These are phyloP conservation scores for Dryoscopus gambensis DNA, from an alignment of 2,113 vertebrate species.

Conservation along the genomic window DNA sequence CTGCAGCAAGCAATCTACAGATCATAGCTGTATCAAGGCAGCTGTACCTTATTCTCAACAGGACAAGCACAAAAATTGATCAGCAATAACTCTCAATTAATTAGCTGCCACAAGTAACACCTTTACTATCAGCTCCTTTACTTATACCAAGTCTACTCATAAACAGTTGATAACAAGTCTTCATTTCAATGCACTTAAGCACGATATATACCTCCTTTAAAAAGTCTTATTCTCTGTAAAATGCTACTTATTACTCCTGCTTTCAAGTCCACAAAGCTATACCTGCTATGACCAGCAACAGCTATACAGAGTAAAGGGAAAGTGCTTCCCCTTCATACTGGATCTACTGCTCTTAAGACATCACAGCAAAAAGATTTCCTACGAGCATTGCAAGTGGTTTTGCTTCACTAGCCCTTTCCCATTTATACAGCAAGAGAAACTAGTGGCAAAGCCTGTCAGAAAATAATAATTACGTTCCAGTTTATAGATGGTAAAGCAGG, in stretches of 20 bases:
- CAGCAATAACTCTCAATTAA: background rate
- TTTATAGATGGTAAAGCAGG: background rate
- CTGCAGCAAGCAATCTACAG: background rate
- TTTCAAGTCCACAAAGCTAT: background rate
- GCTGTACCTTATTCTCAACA: background rate
- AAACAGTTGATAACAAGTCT: background rate
- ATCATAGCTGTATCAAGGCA: background rate
- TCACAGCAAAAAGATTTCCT: background rate
- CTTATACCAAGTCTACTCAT: background rate
- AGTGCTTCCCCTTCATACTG: background rate
- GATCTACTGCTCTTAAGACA: background rate
- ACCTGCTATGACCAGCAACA: background rate
- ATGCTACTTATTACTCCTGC: background rate
- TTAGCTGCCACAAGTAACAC: background rate
- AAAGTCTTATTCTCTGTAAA: background rate
- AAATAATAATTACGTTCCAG: background rate
- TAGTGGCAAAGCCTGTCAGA: background rate
- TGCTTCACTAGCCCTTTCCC: background rate
- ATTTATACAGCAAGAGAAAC: background rate
- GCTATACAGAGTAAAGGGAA: background rate
- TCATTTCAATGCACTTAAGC: background rate
- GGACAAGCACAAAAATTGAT: background rate
- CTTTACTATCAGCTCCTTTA: background rate
- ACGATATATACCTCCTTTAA: rapidly evolving
- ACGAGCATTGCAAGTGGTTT: background rate